A percentile compares a stretch with the other conserved stretches of the same genome.
phyloP scores from a whole-genome alignment of 2,113 vertebrate species.

The Alectura lathami region DNA sequence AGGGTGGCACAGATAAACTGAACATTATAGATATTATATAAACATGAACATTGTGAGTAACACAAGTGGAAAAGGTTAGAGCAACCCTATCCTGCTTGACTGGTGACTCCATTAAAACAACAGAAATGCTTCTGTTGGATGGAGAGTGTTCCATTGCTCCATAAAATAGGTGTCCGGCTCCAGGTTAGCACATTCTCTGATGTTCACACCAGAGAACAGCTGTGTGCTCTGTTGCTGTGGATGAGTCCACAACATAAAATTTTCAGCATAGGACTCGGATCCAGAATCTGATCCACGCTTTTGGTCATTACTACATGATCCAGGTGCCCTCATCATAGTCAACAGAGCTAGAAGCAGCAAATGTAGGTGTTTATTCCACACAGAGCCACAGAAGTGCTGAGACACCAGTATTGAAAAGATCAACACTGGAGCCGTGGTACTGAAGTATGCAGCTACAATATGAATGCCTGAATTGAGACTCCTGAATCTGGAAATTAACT shows the following conservation, averaged over 20 bases:
- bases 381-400: background rate
- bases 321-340: background rate
- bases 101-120: background rate
- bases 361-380: background rate
- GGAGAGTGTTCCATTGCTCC: background rate
- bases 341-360: background rate
- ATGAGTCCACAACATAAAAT: background rate
- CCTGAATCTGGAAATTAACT: background rate
- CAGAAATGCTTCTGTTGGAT: background rate
- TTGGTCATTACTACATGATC: background rate
- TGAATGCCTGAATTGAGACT: background rate
- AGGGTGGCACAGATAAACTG: no score
- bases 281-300: background rate
- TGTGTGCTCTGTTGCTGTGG: background rate
- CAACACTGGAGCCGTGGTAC: background rate
- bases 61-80: background rate
- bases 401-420: background rate
- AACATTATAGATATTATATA: no score
- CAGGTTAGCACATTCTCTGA: accelerated
- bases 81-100: background rate
- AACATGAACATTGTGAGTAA: background rate
- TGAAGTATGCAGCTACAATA: background rate
- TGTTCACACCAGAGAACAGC: background rate
- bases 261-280: background rate
- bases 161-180: background rate